Conservation (phyloP, 2,888 invertebrate species). For the Brachyopa scutellaris region DNA sequence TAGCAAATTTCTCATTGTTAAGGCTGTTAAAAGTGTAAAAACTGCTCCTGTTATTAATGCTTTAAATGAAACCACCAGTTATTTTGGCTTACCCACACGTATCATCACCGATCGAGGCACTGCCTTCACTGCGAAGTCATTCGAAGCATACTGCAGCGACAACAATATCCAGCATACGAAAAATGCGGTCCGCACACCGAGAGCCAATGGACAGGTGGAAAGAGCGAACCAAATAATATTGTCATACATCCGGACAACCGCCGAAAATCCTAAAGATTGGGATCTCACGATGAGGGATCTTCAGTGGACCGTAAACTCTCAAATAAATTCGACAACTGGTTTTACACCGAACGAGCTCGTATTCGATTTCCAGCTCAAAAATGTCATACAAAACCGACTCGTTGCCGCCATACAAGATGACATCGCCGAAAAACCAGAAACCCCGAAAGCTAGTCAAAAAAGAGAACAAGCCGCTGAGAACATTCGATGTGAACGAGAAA, state of each 20-base stretch:
- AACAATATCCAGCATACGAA: conserved; percentile 72
- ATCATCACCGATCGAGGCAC: no score
- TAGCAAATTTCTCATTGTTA: conserved; percentile 64
- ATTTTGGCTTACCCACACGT: conserved; percentile 74
- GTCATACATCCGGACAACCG: conserved; percentile 5
- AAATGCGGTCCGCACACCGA: conserved; percentile 70
- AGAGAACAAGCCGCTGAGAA: no score
- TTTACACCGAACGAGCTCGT: conserved; percentile 69
- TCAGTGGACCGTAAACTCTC: conserved; percentile 48
- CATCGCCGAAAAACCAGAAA: neutral
- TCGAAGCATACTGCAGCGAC: conserved; percentile 66
- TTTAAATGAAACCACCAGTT: conserved; percentile 53
- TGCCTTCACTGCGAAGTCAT: no score
- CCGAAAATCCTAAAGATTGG: conserved; percentile 3
- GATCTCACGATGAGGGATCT: conserved; percentile 6
- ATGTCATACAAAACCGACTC: conserved; percentile 44
- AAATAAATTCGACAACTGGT: conserved; percentile 48
- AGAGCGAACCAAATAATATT: conserved; percentile 34
- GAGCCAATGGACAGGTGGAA: conserved; percentile 72
- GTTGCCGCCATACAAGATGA: neutral
- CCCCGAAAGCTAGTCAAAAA: neutral
- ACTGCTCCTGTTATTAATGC: conserved; percentile 48
- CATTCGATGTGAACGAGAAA: no score
- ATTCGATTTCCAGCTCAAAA: conserved; percentile 53
- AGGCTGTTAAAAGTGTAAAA: conserved; percentile 58